A percentile compares a stretch with the other conserved stretches of the same genome.
These are phyloP conservation scores for Acanthococcus lagerstroemiae DNA, from an alignment of 2,888 invertebrate species.

Conservation along the genomic window DNA sequence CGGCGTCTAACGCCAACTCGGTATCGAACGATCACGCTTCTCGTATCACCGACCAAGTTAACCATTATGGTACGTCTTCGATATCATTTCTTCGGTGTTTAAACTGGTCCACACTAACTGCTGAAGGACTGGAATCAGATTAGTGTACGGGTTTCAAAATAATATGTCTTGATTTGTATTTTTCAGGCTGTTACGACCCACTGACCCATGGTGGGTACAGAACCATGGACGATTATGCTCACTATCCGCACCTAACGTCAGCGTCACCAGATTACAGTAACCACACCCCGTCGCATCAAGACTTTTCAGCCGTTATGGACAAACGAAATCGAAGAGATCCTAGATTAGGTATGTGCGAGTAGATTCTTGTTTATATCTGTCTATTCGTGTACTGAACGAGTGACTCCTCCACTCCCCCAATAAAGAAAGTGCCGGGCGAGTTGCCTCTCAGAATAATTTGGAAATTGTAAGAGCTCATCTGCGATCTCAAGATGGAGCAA, in stretches of 20 bases:
- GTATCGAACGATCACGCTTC: conserved; percentile 26
- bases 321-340: conserved; percentile 54
- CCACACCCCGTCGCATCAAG: conserved; percentile 68
- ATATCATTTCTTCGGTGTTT: background rate
- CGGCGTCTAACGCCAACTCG: conserved; percentile 36
- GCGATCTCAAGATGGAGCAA: too few relatives aligned
- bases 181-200: conserved; percentile 56
- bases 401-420: background rate
- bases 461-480: too few relatives aligned
- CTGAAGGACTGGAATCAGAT: too few relatives aligned
- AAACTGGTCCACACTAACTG: too few relatives aligned
- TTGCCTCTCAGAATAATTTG: too few relatives aligned
- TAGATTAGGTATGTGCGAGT: conserved; percentile 62
- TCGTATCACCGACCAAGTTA: conserved; percentile 36
- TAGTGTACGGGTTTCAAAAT: background rate
- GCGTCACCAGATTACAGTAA: conserved; percentile 56
- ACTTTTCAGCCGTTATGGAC: conserved; percentile 53
- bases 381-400: background rate
- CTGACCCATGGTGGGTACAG: conserved; percentile 73
- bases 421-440: too few relatives aligned
- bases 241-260: conserved; percentile 66
- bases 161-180: background rate
- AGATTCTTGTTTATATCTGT: too few relatives aligned
- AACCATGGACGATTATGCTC: conserved; percentile 71
- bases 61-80: conserved; percentile 37